Evolutionary conservation across 1,140 invertebrate genomes (phyloP), one percentile per base, ranked within the genome.

Genomic region (Phortica variegata): DNA sequence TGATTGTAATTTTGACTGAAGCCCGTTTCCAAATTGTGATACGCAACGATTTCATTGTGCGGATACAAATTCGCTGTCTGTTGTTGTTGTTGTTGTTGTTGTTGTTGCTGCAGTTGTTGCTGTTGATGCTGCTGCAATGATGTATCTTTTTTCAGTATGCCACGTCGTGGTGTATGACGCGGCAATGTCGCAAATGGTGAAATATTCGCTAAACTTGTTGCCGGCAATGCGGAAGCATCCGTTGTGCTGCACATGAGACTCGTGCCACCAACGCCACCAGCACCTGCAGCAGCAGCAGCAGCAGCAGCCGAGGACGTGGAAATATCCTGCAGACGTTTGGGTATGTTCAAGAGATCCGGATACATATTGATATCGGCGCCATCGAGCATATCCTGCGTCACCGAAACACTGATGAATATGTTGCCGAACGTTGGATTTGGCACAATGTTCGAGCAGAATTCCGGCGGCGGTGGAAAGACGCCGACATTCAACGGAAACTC

Each of bases 281-380:
- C 49, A 62, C 47, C 54, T 58, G 56, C 75, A 70, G 47, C 73
- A 62, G 18, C 38, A n/a, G 47, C n/a, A 21, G 53, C 57, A 10
- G 40, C 32, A 15, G 45, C 45, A 44, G 49, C 37, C 7, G 26
- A 33, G 43, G 48, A 51, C 3, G 76, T 65, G 18, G 49, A 60
- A 9, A 71, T 65, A 10, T 75, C 76, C 58, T 84, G 83, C 43
- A 82, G 79, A 3, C 77, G 72, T 34, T 84, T 78, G 47, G 82
- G 82, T 33, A 87, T 83, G 69, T 91, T 88, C 37, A 91, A 77
- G 12, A 91, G 74, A 66, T 91, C 88, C 20, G 88, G 88, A 76
- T 89, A 91, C 45, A 85, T 82, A 49, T 85, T 80, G 32, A 82
- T 75, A 57, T 81, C 80, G 37, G 78, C 55, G 19, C 71, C 76